Conservation (phyloP, 2,888 invertebrate species). For the Anaspis maculata region DNA sequence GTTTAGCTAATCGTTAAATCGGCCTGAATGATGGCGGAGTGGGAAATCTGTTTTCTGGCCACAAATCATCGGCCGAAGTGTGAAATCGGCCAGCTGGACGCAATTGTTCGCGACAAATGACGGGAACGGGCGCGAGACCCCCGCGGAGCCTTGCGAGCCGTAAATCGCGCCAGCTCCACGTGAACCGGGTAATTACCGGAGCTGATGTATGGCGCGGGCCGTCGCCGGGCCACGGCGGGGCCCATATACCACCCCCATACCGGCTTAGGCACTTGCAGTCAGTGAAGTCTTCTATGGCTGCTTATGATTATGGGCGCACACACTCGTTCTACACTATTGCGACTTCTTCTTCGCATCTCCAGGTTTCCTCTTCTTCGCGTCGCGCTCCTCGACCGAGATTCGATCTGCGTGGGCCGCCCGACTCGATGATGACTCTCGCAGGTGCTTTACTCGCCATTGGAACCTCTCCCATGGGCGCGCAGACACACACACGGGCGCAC, state of each 20-base stretch:
- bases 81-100: slow-evolving; percentile 33
- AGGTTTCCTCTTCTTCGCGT: no score
- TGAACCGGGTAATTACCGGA: slow-evolving; percentile 34
- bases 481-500: no score
- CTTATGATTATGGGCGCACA: no score
- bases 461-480: no score
- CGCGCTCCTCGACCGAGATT: no score
- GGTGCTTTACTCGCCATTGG: no score
- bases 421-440: no score
- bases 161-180: slow-evolving; percentile 32
- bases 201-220: slow-evolving; percentile 32
- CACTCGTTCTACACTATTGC: no score
- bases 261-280: slow-evolving; percentile 10
- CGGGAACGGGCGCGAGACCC: slow-evolving; percentile 31
- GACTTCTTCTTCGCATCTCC: no score
- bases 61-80: slow-evolving; percentile 31
- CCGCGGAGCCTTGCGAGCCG: slow-evolving; percentile 27
- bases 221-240: slow-evolving; percentile 26
- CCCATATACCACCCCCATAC: slow-evolving; percentile 27
- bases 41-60: slow-evolving; percentile 32
- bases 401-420: no score
- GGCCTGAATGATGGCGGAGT: slow-evolving; percentile 27
- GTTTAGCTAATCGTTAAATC: slow-evolving; percentile 35
- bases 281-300: no score
- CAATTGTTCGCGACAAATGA: slow-evolving; percentile 35